Evolutionary conservation across 2,797 vertebrate genomes (phyloP), one percentile per base, ranked within the genome.

Genomic region (Pogonophryne albipinna): DNA sequence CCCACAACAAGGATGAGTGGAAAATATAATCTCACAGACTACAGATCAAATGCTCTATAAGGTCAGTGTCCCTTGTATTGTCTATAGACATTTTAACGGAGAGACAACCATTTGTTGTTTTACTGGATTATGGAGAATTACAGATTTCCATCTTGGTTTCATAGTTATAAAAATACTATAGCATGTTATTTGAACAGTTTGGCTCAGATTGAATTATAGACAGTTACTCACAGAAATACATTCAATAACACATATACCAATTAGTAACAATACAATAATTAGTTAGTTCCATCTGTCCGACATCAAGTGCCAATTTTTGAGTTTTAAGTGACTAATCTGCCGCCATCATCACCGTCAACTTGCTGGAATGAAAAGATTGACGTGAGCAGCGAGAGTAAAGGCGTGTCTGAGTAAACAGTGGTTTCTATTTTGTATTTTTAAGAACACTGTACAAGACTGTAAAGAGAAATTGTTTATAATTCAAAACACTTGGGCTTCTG

Each of bases 61-160:
- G 74, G 38, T 76, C 38, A 13, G 17, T 12, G 42, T 27, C 50
- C 47, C 56, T 65, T 31, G 74, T 13, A 57, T 14, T 67, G 38
- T 45, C 4, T n/a, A 6, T 41, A 59, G 31, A 60, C 34, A 49
- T 46, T n/a, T 42, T 46, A 15, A 38, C 49, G 10, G 41, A 41
- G 27, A 59, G 60, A 74, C 31, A 34, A 2, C 20, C 5, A 1
- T 55, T 50, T 50, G 55, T 60, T 55, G 20, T 42, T 76, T 57
- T 77, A 64, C 34, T 38, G 27, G 27, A 27, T 27, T 27, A 27
- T 27, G 27, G 27, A 38, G 34, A 38, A 38, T 9, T 38, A 38
- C 34, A 38, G 8, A 38, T 6, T 38, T 38, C 8, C 8, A 38
- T 38, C 34, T 38, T 38, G 34, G 34, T 38, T 38, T 38, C 34